Conservation (phyloP, 2,888 invertebrate species). For the Cacoxenus indagator region DNA sequence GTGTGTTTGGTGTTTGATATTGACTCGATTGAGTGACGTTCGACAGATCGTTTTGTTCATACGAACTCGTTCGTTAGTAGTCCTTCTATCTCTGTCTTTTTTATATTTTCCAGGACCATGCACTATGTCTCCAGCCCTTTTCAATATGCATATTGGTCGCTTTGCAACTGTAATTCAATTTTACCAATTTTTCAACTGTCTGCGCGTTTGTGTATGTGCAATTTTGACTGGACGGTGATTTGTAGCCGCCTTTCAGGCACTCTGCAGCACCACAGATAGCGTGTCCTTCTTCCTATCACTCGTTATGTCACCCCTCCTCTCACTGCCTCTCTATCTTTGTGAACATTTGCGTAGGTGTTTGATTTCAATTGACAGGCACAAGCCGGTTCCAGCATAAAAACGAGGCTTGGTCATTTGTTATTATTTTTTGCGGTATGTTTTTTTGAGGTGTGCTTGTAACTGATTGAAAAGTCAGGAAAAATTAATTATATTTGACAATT, state of each 20-base stretch:
- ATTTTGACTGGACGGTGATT: slow-evolving; percentile 68
- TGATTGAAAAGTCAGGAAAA: not conserved
- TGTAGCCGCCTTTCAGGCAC: slow-evolving; percentile 48
- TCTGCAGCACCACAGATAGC: slow-evolving; percentile 29
- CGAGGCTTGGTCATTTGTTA: slow-evolving; percentile 7
- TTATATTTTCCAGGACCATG: too few species aligned
- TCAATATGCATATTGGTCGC: slow-evolving; percentile 33
- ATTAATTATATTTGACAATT: not conserved
- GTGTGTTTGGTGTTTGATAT: slow-evolving; percentile 8
- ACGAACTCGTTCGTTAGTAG: too few species aligned
- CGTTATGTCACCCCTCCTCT: not conserved
- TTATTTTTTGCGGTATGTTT: slow-evolving; percentile 16
- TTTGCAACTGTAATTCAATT: slow-evolving; percentile 65
- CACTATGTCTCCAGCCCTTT: too few species aligned
- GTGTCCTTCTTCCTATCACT: not conserved
- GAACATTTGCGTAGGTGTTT: slow-evolving; percentile 17
- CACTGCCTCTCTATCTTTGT: slow-evolving; percentile 16
- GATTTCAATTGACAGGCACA: slow-evolving; percentile 3
- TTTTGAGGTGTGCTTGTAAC: not conserved
- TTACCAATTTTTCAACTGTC: slow-evolving; percentile 68
- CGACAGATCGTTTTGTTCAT: slow-evolving; percentile 9
- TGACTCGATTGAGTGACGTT: not conserved
- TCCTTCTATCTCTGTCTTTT: too few species aligned
- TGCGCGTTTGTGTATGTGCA: slow-evolving; percentile 38
- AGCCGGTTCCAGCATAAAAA: too few species aligned